These are phyloP conservation scores for Zaprionus davidi DNA, from an alignment of 1,140 invertebrate genomes.

Conservation along the genomic window DNA sequence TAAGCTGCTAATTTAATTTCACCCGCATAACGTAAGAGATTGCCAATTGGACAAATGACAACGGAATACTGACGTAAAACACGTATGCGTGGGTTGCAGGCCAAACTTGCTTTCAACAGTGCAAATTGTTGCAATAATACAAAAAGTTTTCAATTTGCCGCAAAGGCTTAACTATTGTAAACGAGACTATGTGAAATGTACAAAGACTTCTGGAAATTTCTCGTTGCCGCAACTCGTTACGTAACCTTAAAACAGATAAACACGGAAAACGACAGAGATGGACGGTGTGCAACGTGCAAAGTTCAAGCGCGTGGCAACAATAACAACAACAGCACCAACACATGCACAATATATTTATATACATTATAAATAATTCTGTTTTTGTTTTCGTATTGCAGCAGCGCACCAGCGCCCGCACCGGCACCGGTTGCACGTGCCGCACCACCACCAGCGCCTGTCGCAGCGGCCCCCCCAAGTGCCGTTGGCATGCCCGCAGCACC, in stretches of 20 bases:
- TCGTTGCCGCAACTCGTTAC: constrained; percentile 49
- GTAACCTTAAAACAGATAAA: constrained; percentile 61
- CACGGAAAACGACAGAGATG: constrained; percentile 24
- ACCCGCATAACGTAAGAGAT: not conserved
- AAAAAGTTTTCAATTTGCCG: not conserved
- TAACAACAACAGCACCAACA: constrained; percentile 10
- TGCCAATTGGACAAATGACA: constrained; percentile 10
- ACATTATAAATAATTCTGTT: not conserved
- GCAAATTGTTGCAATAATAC: not conserved
- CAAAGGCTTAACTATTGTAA: not conserved
- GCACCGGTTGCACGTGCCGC: constrained; percentile 76
- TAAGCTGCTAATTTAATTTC: constrained; percentile 67
- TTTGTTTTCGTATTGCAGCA: constrained; percentile 41
- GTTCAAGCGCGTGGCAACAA: constrained; percentile 39
- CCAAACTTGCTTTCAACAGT: not conserved
- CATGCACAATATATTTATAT: constrained; percentile 2
- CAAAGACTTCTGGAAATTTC: constrained; percentile 41
- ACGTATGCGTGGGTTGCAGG: constrained; percentile 2
- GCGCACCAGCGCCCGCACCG: constrained; percentile 55
- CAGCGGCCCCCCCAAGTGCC: constrained; percentile 65
- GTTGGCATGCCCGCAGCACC: constrained; percentile 80
- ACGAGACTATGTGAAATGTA: not conserved
- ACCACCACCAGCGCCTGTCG: constrained; percentile 72
- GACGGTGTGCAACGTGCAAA: constrained; percentile 43
- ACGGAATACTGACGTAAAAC: constrained; percentile 11